Percentiles rank a stretch among this genome's conserved stretches.
Conservation (phyloP, 2,113 vertebrate species). For the Urocitellus parryii region DNA sequence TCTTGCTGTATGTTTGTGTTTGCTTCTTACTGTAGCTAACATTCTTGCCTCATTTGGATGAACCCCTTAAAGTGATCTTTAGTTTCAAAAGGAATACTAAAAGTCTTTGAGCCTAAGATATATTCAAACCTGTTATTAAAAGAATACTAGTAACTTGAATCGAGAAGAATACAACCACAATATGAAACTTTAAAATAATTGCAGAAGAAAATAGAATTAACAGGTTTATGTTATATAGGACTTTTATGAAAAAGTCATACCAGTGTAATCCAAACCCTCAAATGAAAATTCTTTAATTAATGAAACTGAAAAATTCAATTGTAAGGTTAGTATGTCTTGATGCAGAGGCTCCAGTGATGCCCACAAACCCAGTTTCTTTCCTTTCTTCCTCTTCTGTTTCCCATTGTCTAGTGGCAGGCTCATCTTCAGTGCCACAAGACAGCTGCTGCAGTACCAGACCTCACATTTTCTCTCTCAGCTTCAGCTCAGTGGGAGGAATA, state of each 20-base stretch:
- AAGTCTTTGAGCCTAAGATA: not conserved
- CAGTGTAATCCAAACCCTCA: not conserved
- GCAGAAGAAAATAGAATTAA: not conserved
- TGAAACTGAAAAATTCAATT: not conserved
- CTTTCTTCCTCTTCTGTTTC: not conserved
- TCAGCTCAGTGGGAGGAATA: not conserved
- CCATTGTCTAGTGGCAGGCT: not conserved
- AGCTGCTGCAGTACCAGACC: not conserved
- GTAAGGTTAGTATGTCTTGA: not conserved
- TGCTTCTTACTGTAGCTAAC: not conserved
- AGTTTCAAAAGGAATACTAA: not conserved
- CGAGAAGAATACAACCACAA: not conserved
- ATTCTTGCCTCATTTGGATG: not conserved
- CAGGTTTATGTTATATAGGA: not conserved
- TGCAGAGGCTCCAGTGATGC: too few species aligned
- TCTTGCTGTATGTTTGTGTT: not conserved
- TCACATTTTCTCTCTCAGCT: not conserved
- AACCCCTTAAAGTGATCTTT: not conserved
- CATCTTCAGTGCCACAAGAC: too few species aligned
- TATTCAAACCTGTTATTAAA: not conserved
- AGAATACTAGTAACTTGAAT: not conserved
- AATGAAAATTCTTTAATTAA: not conserved
- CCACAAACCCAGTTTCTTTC: not conserved
- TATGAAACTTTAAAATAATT: not conserved
- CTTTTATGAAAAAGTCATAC: not conserved